Evolutionary conservation across 1,140 invertebrate genomes (phyloP).

Genomic region (Mercenaria mercenaria): DNA sequence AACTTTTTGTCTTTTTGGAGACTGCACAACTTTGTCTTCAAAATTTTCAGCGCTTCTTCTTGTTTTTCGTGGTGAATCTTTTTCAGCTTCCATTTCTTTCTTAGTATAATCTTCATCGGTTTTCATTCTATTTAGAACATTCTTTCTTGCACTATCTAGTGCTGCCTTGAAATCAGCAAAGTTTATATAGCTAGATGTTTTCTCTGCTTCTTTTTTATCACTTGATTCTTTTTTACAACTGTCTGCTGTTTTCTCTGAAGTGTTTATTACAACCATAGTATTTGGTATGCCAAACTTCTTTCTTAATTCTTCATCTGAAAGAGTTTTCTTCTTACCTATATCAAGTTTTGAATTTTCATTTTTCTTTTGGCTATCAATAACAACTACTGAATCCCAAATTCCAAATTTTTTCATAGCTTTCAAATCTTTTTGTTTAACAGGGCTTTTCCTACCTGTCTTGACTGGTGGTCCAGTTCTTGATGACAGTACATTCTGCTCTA

Average conservation of each 20-base stretch:
- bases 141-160: not conserved
- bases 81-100: no score
- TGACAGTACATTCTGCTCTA: not conserved
- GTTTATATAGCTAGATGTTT: not conserved
- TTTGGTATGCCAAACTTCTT: slow-evolving; percentile 46
- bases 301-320: slow-evolving; percentile 27
- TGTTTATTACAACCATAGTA: slow-evolving; percentile 23
- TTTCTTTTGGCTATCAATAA: not conserved
- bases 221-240: not conserved
- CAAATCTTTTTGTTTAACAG: not conserved
- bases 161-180: slow-evolving; percentile 4
- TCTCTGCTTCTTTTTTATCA: not conserved
- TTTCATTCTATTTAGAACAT: not conserved
- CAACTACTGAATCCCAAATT: not conserved
- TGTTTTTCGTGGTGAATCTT: no score
- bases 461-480: not conserved
- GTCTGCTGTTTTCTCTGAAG: not conserved
- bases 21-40: no score
- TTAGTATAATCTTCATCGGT: no score
- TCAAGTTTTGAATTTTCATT: not conserved
- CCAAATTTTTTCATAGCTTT: slow-evolving; percentile 21
- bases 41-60: no score
- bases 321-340: not conserved
- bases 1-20: no score
- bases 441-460: not conserved